Conservation (phyloP, 37 sponge, comb jelly and placozoan species). For the Aphrocallistes beatrix region DNA sequence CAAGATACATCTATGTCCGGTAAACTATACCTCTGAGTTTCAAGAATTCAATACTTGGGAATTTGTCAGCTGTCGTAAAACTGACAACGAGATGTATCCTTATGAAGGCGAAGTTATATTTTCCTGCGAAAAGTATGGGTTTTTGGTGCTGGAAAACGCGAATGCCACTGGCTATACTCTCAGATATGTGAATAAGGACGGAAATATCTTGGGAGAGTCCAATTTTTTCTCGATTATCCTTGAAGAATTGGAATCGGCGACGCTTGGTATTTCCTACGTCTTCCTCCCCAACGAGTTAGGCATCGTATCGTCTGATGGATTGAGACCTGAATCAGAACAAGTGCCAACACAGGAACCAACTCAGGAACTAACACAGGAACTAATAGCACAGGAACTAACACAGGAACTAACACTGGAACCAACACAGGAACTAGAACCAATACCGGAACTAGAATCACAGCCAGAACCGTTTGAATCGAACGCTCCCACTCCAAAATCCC, state of each 20-base stretch:
- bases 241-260: background rate
- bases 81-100: background rate
- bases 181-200: background rate
- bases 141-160: background rate
- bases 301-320: background rate
- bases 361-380: background rate
- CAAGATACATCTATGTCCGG: background rate
- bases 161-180: background rate
- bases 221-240: background rate
- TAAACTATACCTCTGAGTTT: background rate
- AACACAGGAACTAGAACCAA: background rate
- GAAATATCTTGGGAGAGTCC: background rate
- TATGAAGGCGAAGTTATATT: background rate
- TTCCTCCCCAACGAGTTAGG: background rate
- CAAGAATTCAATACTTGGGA: slow-evolving; percentile 13
- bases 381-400: background rate
- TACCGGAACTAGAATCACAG: background rate
- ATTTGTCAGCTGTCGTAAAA: background rate
- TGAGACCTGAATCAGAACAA: background rate
- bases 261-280: background rate
- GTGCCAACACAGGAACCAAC: background rate
- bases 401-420: background rate
- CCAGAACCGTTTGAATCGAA: too few relatives aligned
- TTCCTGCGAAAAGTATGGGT: slow-evolving; percentile 8
- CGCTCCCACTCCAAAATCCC: too few relatives aligned